Evolutionary conservation across 2,888 invertebrate species (phyloP).

Genomic region (Amblyjoppa fuscipennis): DNA sequence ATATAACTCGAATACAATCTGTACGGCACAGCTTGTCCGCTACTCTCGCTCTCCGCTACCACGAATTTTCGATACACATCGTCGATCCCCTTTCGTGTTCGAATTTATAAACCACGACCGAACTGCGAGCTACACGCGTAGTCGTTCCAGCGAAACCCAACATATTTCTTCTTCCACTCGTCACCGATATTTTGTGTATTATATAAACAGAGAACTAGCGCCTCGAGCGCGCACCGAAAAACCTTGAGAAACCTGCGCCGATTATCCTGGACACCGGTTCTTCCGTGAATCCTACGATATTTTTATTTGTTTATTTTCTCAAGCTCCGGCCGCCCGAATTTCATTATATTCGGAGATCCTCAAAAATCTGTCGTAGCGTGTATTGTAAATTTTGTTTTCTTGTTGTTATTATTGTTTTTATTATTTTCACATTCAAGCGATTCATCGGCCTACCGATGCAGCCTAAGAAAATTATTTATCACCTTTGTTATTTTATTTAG

Average conservation of each 20-base stretch:
- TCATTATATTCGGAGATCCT: background rate
- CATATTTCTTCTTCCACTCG: background rate
- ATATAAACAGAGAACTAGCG: constrained; percentile 17
- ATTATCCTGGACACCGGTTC: constrained; percentile 18
- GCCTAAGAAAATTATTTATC: background rate
- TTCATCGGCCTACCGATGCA: too few species aligned
- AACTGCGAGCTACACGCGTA: background rate
- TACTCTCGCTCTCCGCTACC: constrained; percentile 24
- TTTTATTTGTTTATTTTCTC: constrained; percentile 18
- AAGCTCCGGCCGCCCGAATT: background rate
- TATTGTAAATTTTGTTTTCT: background rate
- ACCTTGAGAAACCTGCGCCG: constrained; percentile 27
- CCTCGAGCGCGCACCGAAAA: constrained; percentile 12
- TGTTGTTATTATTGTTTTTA: background rate
- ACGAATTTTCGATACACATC: constrained; percentile 34
- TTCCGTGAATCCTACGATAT: constrained; percentile 24
- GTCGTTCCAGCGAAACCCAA: background rate
- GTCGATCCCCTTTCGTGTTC: background rate
- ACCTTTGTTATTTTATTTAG: too few species aligned
- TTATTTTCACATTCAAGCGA: background rate
- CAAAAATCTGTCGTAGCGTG: background rate
- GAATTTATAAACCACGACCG: background rate
- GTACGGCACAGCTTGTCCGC: constrained; percentile 24
- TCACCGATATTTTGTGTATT: constrained; percentile 6
- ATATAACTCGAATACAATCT: constrained; percentile 57